Percentiles rank a stretch among this genome's conserved stretches.
Conservation (phyloP, 2,113 vertebrate species). For the Malurus elegans region DNA sequence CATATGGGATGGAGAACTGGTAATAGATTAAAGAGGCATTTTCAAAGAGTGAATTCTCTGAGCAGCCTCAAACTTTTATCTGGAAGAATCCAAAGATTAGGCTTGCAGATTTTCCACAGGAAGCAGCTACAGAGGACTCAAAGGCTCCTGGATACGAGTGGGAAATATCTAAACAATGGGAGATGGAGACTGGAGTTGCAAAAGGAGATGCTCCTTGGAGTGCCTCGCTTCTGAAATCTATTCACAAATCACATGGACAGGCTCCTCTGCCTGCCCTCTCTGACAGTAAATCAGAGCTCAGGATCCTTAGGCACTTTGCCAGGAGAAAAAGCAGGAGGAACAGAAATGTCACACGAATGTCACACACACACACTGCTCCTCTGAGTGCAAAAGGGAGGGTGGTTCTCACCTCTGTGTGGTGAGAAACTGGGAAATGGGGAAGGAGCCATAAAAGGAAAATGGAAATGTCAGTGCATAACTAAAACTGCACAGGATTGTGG, state of each 20-base stretch:
- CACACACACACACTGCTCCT: no score
- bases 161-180: neutral
- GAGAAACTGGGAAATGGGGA: neutral
- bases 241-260: neutral
- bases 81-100: neutral
- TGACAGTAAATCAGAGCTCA: neutral
- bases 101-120: neutral
- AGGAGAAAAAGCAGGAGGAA: neutral
- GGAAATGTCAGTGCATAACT: neutral
- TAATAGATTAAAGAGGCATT: neutral
- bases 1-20: neutral
- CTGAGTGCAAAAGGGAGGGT: neutral
- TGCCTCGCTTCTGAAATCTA: rapidly evolving
- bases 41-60: neutral
- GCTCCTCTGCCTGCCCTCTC: neutral
- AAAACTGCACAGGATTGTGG: no score
- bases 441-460: neutral
- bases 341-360: no score
- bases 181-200: neutral
- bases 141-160: neutral
- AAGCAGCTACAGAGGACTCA: neutral
- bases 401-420: neutral
- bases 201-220: neutral
- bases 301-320: neutral
- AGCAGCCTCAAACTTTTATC: neutral